phyloP scores from a whole-genome alignment of 2,888 invertebrate genomes.

The Caenorhabditis wallacei region DNA sequence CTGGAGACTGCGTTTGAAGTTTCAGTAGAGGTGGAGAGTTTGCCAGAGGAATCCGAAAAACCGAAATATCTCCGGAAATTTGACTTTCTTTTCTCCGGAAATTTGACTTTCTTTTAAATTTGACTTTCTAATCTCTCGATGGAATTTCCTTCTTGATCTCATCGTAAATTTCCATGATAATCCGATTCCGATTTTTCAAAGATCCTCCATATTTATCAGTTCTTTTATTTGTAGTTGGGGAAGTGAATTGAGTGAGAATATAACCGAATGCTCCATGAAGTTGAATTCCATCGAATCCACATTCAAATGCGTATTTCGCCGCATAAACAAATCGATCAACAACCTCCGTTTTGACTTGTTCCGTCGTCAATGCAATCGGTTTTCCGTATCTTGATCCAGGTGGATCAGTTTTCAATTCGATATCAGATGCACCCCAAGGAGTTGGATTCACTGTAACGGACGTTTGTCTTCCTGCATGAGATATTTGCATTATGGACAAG shows the following conservation, averaged over 20 bases:
- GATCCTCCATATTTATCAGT: slow-evolving; percentile 72
- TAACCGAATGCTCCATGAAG: slow-evolving; percentile 75
- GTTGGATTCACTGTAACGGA: slow-evolving; percentile 64
- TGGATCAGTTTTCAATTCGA: slow-evolving; percentile 57
- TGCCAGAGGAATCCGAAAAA: slow-evolving; percentile 54
- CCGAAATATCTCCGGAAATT: too few relatives aligned
- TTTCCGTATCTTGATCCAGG: slow-evolving; percentile 58
- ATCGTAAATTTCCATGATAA: slow-evolving; percentile 70
- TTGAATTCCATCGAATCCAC: slow-evolving; percentile 75
- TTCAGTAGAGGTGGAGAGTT: too few relatives aligned
- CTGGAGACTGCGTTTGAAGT: too few relatives aligned
- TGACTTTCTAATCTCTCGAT: too few relatives aligned
- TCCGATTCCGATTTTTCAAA: slow-evolving; percentile 65
- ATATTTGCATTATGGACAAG: slow-evolving; percentile 66
- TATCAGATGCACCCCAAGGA: slow-evolving; percentile 74
- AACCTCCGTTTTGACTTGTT: slow-evolving; percentile 76
- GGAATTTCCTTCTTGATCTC: slow-evolving; percentile 70
- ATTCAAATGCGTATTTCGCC: slow-evolving; percentile 64
- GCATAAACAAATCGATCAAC: slow-evolving; percentile 70
- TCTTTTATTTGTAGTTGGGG: slow-evolving; percentile 73
- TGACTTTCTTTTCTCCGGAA: too few relatives aligned
- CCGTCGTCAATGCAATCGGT: slow-evolving; percentile 71
- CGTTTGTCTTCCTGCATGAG: slow-evolving; percentile 73
- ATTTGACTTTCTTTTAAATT: too few relatives aligned
- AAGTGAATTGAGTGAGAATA: slow-evolving; percentile 72